Percentiles rank a stretch among this genome's conserved stretches.
phyloP scores from a whole-genome alignment of 2,888 invertebrate genomes.

The Eledone cirrhosa region DNA sequence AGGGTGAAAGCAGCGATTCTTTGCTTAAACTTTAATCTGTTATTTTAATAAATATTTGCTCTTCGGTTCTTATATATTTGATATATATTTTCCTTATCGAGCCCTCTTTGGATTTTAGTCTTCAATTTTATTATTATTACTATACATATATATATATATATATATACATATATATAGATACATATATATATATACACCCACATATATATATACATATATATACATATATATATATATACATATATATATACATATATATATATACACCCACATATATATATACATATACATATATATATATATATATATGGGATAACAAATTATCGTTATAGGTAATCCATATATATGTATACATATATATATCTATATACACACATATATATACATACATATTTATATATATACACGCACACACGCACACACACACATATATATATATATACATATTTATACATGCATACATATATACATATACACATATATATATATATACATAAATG shows the following conservation, averaged over 20 bases:
- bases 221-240: conserved; percentile 18
- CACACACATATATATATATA: not conserved
- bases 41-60: too few relatives aligned
- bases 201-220: not conserved
- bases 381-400: not conserved
- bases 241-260: conserved; percentile 8
- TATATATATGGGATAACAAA: too few relatives aligned
- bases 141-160: conserved; percentile 1
- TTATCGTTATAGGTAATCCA: not conserved
- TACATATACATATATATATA: not conserved
- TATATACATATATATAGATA: conserved; percentile 2
- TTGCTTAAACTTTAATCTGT: too few relatives aligned
- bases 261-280: not conserved
- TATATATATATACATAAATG: too few relatives aligned
- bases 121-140: too few relatives aligned
- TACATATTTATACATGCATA: not conserved
- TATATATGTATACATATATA: not conserved
- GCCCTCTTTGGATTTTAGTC: too few relatives aligned
- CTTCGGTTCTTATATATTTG: too few relatives aligned
- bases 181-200: too few relatives aligned
- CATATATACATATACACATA: too few relatives aligned
- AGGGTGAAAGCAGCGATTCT: too few relatives aligned
- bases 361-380: not conserved
- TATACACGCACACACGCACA: not conserved
- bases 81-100: too few relatives aligned